phyloP scores from a whole-genome alignment of 2,113 vertebrate genomes.

The Halichoerus grypus region DNA sequence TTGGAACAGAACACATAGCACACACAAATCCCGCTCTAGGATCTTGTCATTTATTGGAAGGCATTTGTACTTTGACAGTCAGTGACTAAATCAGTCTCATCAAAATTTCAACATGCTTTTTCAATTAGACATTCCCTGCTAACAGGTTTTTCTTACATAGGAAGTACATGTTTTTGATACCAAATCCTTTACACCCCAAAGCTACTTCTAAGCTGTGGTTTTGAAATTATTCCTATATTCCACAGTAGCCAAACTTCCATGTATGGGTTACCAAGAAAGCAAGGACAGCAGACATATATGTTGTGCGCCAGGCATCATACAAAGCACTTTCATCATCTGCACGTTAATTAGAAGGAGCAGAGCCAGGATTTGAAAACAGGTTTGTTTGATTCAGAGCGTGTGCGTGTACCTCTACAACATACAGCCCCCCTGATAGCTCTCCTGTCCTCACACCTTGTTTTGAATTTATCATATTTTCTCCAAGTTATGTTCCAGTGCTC shows the following conservation, averaged over 20 bases:
- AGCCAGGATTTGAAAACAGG: not conserved
- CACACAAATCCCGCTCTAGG: not conserved
- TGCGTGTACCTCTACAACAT: not conserved
- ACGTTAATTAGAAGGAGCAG: not conserved
- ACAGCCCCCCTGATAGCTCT: not conserved
- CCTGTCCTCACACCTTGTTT: not conserved
- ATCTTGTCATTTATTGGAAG: not conserved
- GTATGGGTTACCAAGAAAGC: not conserved
- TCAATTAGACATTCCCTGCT: not conserved
- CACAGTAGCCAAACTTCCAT: not conserved
- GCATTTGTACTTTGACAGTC: not conserved
- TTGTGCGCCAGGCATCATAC: not conserved
- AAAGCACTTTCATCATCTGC: not conserved
- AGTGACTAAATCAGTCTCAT: not conserved
- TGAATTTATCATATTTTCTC: not conserved
- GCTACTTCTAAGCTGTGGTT: not conserved
- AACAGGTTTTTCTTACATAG: slow-evolving; percentile 53
- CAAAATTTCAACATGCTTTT: slow-evolving; percentile 46
- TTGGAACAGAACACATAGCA: slow-evolving; percentile 16
- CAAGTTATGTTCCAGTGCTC: not conserved
- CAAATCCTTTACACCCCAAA: not conserved
- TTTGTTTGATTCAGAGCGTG: not conserved
- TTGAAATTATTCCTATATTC: not conserved
- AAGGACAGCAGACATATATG: not conserved
- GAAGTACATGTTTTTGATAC: slow-evolving; percentile 45